These are phyloP conservation scores for Hippopotamus amphibius DNA, from an alignment of 2,113 vertebrate genomes.

Conservation along the genomic window DNA sequence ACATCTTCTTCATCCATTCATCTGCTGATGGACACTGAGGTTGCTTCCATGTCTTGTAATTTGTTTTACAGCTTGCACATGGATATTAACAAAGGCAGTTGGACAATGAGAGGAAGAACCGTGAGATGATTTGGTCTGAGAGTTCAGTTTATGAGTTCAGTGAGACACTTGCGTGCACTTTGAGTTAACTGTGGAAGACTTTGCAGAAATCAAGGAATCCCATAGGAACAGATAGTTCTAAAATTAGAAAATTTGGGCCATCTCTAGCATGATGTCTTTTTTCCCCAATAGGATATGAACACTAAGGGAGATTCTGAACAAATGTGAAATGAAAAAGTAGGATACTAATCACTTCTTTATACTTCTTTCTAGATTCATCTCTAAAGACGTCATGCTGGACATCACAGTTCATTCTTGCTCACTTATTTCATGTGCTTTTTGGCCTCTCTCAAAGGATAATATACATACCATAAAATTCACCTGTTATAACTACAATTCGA, in stretches of 20 bases:
- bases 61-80: not conserved
- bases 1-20: not conserved
- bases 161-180: not conserved
- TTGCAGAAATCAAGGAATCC: not conserved
- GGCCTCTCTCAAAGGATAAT: not conserved
- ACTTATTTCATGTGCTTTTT: not conserved
- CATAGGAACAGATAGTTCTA: not conserved
- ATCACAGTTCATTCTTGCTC: not conserved
- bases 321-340: constrained; percentile 29
- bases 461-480: constrained; percentile 47
- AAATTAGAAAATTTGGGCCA: not conserved
- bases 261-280: constrained; percentile 17
- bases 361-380: not conserved
- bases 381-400: not conserved
- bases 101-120: not conserved
- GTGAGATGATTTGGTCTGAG: not conserved
- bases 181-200: not conserved
- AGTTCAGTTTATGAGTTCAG: not conserved
- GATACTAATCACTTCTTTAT: not conserved
- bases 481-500: not conserved
- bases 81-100: not conserved
- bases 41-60: not conserved
- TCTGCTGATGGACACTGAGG: not conserved
- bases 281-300: not conserved
- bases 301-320: constrained; percentile 5